Percentiles rank a stretch among this genome's conserved stretches.
Conservation (phyloP, 2,113 vertebrate genomes). For the Toxotes chatareus region DNA sequence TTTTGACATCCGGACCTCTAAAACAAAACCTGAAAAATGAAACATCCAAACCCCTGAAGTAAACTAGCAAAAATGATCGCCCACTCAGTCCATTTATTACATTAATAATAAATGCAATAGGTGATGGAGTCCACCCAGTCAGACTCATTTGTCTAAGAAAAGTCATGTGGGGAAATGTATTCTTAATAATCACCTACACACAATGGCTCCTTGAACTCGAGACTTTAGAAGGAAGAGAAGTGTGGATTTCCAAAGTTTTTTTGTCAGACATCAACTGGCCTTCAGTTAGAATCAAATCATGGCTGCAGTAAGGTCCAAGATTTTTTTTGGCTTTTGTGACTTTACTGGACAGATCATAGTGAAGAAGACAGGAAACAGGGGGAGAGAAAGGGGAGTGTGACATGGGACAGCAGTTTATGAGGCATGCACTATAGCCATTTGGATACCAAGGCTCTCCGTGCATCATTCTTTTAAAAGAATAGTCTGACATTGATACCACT, state of each 20-base stretch:
- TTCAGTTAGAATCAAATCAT: not conserved
- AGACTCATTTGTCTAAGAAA: constrained; percentile 1
- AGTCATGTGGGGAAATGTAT: not conserved
- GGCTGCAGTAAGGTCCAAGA: not conserved
- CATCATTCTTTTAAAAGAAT: not conserved
- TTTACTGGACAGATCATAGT: not conserved
- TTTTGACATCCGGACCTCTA: constrained; percentile 6
- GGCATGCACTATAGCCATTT: not conserved
- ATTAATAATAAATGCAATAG: constrained; percentile 14
- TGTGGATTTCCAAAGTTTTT: not conserved
- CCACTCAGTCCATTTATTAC: constrained; percentile 13
- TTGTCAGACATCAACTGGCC: not conserved
- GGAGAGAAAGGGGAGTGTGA: not conserved
- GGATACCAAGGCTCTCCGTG: not conserved
- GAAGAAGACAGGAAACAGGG: not conserved
- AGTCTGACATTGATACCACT: not conserved
- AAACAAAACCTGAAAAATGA: constrained; percentile 18
- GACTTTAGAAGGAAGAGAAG: not conserved
- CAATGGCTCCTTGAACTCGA: not conserved
- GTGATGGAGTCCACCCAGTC: constrained; percentile 14
- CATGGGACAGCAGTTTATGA: constrained; percentile 10
- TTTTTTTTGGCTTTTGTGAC: not conserved
- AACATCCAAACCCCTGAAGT: not conserved
- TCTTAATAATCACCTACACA: not conserved
- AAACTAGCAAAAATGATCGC: constrained; percentile 2